Evolutionary conservation across 2,797 vertebrate species (phyloP).

Genomic region (Megalops cyprinoides): DNA sequence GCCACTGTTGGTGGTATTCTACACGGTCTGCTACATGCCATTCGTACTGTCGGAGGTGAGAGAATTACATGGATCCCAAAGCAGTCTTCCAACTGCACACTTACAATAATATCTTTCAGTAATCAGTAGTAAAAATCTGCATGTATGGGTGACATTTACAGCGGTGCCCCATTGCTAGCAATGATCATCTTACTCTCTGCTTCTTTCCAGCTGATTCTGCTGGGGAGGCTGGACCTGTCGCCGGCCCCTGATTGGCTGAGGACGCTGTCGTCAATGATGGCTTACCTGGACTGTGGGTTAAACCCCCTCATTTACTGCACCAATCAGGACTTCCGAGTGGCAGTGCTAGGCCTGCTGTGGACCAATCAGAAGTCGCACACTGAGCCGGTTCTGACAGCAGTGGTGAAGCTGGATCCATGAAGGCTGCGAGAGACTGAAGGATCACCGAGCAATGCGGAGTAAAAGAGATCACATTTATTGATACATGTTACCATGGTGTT

Average conservation of each 20-base stretch:
- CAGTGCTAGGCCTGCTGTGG: constrained; percentile 67
- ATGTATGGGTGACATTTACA: too few species aligned
- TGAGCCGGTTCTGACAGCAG: constrained; percentile 67
- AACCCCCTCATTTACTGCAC: constrained; percentile 75
- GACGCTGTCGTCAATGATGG: constrained; percentile 72
- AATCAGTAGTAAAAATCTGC: too few species aligned
- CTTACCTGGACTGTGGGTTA: constrained; percentile 71
- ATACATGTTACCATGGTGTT: too few species aligned
- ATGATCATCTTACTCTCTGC: not conserved
- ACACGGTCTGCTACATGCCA: constrained; percentile 71
- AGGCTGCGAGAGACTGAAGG: too few species aligned
- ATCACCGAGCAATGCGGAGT: too few species aligned
- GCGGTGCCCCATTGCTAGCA: not conserved
- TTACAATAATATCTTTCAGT: too few species aligned
- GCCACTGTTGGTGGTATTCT: constrained; percentile 65
- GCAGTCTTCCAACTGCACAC: too few species aligned
- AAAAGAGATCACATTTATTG: too few species aligned
- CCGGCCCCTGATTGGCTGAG: constrained; percentile 72
- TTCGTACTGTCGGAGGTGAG: constrained; percentile 72
- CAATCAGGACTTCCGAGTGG: constrained; percentile 68
- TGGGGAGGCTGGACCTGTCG: constrained; percentile 63
- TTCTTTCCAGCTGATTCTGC: constrained; percentile 65
- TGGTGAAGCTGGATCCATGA: constrained; percentile 53
- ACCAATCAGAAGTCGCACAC: constrained; percentile 54
- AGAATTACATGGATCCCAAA: not conserved